phyloP scores from a whole-genome alignment of 2,797 vertebrate genomes.

The Spatula versicolor region DNA sequence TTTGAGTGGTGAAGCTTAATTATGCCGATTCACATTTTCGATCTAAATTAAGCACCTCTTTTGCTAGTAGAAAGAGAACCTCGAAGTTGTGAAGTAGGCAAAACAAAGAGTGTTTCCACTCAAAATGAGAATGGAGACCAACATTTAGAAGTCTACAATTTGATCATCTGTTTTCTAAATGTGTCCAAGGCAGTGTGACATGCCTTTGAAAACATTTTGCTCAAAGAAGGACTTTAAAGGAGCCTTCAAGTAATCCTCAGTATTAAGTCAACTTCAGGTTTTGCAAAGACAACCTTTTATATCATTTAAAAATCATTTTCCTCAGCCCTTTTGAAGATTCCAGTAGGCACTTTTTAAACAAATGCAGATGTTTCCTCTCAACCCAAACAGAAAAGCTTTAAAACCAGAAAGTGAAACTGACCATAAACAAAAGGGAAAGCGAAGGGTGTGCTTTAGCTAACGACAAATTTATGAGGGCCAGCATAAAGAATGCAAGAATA shows the following conservation, averaged over 20 bases:
- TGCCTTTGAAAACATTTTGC: slow-evolving; percentile 43
- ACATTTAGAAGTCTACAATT: slow-evolving; percentile 76
- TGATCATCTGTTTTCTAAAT: slow-evolving; percentile 80
- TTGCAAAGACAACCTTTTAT: slow-evolving; percentile 30
- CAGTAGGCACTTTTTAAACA: slow-evolving; percentile 39
- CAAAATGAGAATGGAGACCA: slow-evolving; percentile 78
- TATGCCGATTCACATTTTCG: slow-evolving; percentile 83
- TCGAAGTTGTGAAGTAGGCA: slow-evolving; percentile 79
- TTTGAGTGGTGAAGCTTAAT: slow-evolving; percentile 68
- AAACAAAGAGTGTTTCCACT: slow-evolving; percentile 78
- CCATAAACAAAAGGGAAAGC: slow-evolving; percentile 71
- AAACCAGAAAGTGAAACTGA: slow-evolving; percentile 72
- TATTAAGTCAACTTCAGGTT: slow-evolving; percentile 5
- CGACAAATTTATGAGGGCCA: background rate
- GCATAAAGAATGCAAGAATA: background rate
- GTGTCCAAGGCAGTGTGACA: slow-evolving; percentile 19
- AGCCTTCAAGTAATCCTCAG: slow-evolving; percentile 28
- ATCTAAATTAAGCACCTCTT: slow-evolving; percentile 79
- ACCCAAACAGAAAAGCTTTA: slow-evolving; percentile 62
- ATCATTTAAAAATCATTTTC: slow-evolving; percentile 22
- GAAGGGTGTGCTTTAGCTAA: background rate
- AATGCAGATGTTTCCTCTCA: slow-evolving; percentile 68
- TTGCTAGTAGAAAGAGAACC: slow-evolving; percentile 78
- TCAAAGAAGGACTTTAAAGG: background rate
- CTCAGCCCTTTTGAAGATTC: slow-evolving; percentile 57